These are phyloP conservation scores for Rhagium mordax DNA, from an alignment of 2,888 invertebrate genomes.

Conservation along the genomic window DNA sequence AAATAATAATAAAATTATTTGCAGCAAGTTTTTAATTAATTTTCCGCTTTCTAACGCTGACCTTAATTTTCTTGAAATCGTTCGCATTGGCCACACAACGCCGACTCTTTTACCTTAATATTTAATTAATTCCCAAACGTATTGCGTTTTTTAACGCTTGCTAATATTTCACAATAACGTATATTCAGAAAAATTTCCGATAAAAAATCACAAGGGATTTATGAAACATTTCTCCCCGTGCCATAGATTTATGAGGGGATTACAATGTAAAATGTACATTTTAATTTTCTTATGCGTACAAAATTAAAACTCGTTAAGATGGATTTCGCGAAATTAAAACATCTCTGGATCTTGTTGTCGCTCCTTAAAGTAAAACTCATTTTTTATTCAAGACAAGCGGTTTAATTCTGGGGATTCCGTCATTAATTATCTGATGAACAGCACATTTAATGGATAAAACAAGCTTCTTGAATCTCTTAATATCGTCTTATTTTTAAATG, in stretches of 20 bases:
- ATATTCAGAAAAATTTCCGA: not conserved
- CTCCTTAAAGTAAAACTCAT: constrained; percentile 32
- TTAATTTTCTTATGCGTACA: constrained; percentile 16
- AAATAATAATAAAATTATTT: too few species aligned
- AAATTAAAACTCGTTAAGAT: constrained; percentile 28
- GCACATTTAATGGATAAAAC: constrained; percentile 16
- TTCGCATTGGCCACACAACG: too few species aligned
- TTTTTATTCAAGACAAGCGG: constrained; percentile 34
- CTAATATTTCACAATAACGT: not conserved
- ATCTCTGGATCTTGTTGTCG: constrained; percentile 13
- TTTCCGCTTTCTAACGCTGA: too few species aligned
- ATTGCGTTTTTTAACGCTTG: not conserved
- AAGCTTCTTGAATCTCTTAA: constrained; percentile 12
- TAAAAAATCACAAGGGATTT: not conserved
- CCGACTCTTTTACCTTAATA: too few species aligned
- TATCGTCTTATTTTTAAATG: not conserved
- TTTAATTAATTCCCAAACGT: not conserved
- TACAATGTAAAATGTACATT: constrained; percentile 18
- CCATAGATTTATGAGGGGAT: constrained; percentile 4
- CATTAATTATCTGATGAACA: constrained; percentile 35
- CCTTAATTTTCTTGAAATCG: too few species aligned
- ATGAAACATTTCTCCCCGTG: not conserved
- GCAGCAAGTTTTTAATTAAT: too few species aligned
- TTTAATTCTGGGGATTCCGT: constrained; percentile 28
- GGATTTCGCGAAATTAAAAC: constrained; percentile 25